These are phyloP conservation scores for Lepidurus arcticus DNA, from an alignment of 1,140 invertebrate species.

Conservation along the genomic window DNA sequence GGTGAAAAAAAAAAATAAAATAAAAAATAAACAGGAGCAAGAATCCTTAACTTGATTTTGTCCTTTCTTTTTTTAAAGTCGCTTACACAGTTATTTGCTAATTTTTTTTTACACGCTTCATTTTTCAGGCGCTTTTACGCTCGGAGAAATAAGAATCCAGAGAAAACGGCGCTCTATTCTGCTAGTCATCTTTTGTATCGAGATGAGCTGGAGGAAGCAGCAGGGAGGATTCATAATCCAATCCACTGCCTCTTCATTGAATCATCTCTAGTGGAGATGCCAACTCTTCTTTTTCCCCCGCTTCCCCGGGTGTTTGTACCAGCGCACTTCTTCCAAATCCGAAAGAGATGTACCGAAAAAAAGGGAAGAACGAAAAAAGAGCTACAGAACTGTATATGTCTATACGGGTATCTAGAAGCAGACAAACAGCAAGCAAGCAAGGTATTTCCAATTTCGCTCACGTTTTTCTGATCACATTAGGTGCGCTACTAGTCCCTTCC, in stretches of 20 bases:
- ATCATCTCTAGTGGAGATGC: background rate
- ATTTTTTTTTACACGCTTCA: too few species aligned
- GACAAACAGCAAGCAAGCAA: background rate
- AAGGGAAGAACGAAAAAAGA: background rate
- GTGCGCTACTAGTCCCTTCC: constrained; percentile 13
- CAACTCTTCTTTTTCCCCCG: background rate
- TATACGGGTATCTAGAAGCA: background rate
- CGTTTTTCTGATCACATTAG: constrained; percentile 22
- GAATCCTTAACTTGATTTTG: too few species aligned
- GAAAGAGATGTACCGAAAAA: background rate
- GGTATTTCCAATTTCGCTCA: constrained; percentile 21
- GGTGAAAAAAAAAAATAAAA: too few species aligned
- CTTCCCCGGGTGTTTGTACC: background rate
- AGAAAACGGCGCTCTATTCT: too few species aligned
- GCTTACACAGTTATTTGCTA: too few species aligned
- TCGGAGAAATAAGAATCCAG: too few species aligned
- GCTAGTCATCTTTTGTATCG: too few species aligned
- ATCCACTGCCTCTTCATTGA: background rate
- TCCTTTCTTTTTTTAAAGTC: too few species aligned
- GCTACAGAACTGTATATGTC: background rate
- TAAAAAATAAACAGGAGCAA: too few species aligned
- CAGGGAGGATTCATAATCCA: background rate
- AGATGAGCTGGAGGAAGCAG: background rate
- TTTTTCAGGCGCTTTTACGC: too few species aligned
- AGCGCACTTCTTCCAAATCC: background rate